Evolutionary conservation across 1,140 invertebrate species (phyloP), one percentile per base, ranked within the genome.

Genomic region (Brachionus manjavacas): DNA sequence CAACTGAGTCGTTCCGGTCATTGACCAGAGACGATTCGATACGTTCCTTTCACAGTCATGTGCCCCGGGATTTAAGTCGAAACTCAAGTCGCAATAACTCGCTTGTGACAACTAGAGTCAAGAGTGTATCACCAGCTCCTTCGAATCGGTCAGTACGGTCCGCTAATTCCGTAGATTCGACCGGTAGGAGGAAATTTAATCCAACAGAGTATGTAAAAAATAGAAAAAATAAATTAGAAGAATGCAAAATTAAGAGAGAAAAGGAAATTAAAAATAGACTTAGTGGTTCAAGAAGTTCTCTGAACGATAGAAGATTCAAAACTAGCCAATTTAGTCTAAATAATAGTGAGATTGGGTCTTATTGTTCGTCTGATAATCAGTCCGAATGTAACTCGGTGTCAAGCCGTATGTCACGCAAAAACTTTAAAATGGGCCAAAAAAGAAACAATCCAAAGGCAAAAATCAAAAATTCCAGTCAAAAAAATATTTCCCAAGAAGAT

Each of bases 171-270:
- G 31, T 25, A 20, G 64, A 68, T 14, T 81, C 79, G 20, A 43
- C 8, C 0, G 41, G 41, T 3, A 60, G 25, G n/a, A 60, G 52
- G 41, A 60, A 68, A 60, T 81, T 81, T 12, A 81, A 81, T 16
- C 79, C 79, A 39, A 81, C 79, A 12, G 79, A 81, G 16, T 81
- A 81, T 43, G 52, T 81, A 12, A 81, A 81, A 81, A 81, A 68
- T 43, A 60, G 60, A 35, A 81, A 46, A 35, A 81, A 14, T 28
- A 81, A 64, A 68, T 49, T 81, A 4, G 64, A 81, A 39, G 79
- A 81, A 20, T 20, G 60, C 3, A 46, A 81, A 68, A 23, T 12
- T 11, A 60, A 64, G 28, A 41, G 23, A 35, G 16, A 76, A 49
- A 46, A 46, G 20, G 72, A 76, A 14, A 49, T 76, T 14, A 20